Evolutionary conservation across 2,797 vertebrate species (phyloP).

Genomic region (Enteromius anoplus): DNA sequence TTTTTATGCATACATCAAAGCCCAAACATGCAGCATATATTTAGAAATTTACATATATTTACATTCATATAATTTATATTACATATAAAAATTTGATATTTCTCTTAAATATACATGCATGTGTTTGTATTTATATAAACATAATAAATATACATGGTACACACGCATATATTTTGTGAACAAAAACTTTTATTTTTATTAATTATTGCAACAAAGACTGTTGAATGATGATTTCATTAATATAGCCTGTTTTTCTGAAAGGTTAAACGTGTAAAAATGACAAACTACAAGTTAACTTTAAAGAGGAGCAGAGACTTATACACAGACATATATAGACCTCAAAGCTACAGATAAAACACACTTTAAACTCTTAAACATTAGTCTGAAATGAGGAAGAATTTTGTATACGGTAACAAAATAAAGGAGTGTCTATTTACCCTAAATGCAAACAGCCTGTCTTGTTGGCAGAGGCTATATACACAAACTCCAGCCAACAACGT

Average conservation of each 20-base stretch:
- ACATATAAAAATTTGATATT: too few species aligned
- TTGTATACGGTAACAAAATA: neutral
- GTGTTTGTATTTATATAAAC: too few species aligned
- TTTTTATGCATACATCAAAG: too few species aligned
- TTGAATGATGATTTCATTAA: too few species aligned
- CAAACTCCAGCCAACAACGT: neutral
- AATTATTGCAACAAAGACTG: too few species aligned
- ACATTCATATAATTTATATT: too few species aligned
- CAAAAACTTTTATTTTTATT: too few species aligned
- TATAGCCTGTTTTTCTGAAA: neutral
- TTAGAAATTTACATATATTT: too few species aligned
- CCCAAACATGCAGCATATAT: too few species aligned
- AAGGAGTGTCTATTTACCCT: neutral
- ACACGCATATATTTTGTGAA: too few species aligned
- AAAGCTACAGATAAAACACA: neutral
- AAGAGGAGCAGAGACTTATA: neutral
- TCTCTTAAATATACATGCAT: too few species aligned
- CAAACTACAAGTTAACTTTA: neutral
- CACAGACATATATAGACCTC: neutral
- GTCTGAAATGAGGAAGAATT: neutral
- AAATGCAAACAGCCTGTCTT: neutral
- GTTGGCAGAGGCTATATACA: neutral
- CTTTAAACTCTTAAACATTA: neutral
- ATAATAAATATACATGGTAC: too few species aligned
- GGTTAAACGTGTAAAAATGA: neutral